phyloP scores from a whole-genome alignment of 2,888 invertebrate genomes.

The Caenorhabditis plicata region DNA sequence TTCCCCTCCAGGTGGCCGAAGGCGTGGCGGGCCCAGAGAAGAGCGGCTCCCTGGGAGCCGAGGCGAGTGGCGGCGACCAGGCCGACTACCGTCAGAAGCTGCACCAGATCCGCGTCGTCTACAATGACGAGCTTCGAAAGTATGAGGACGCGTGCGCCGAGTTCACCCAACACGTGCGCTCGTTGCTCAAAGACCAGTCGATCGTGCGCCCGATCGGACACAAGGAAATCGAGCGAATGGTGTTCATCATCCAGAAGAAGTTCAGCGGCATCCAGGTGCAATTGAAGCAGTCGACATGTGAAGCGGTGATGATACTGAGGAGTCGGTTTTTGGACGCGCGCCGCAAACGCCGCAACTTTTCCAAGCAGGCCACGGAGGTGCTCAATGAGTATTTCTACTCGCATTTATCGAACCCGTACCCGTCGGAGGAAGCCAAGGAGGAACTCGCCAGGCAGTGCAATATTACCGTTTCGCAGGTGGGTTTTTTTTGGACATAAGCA shows the following conservation, averaged over 20 bases:
- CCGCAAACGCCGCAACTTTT: slow-evolving; percentile 92
- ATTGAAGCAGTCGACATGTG: slow-evolving; percentile 97
- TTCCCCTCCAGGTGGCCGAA: slow-evolving; percentile 74
- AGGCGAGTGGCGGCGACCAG: slow-evolving; percentile 75
- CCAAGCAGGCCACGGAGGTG: slow-evolving; percentile 98
- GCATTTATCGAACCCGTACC: slow-evolving; percentile 98
- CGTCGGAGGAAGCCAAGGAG: slow-evolving; percentile 99
- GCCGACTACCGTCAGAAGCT: slow-evolving; percentile 98
- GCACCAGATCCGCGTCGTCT: slow-evolving; percentile 96
- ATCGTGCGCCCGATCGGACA: slow-evolving; percentile 68
- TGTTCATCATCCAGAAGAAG: slow-evolving; percentile 96
- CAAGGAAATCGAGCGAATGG: slow-evolving; percentile 94
- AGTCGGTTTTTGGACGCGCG: slow-evolving; percentile 70
- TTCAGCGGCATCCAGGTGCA: slow-evolving; percentile 74
- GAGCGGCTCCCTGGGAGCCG: slow-evolving; percentile 69
- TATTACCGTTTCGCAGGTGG: slow-evolving; percentile 91
- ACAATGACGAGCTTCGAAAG: slow-evolving; percentile 98
- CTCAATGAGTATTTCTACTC: slow-evolving; percentile 99
- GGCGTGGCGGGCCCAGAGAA: slow-evolving; percentile 95
- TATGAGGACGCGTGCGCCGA: slow-evolving; percentile 99
- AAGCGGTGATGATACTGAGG: slow-evolving; percentile 97
- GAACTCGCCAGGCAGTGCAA: slow-evolving; percentile 98
- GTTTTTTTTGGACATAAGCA: no score
- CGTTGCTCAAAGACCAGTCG: slow-evolving; percentile 71
- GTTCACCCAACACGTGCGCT: slow-evolving; percentile 99